Percentiles rank a stretch among this genome's conserved stretches.
Evolutionary conservation across 2,113 vertebrate genomes (phyloP).

Genomic region (Callipepla squamata): DNA sequence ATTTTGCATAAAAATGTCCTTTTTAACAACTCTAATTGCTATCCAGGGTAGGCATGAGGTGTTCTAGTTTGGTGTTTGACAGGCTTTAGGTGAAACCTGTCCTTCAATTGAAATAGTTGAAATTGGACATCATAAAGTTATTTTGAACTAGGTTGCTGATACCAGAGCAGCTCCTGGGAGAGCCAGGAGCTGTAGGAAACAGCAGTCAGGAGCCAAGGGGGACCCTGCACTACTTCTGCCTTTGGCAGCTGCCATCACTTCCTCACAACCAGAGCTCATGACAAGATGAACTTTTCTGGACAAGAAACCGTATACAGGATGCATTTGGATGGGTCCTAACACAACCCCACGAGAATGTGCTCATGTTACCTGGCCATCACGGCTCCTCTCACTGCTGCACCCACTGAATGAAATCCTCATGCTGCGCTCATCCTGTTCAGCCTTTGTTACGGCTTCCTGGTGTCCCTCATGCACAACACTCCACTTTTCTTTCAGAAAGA

Average conservation of each 20-base stretch:
- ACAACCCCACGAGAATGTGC: neutral
- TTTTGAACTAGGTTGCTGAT: neutral
- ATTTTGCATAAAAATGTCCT: neutral
- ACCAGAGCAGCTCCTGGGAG: neutral
- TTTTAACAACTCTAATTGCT: neutral
- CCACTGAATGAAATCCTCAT: neutral
- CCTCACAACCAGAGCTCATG: neutral
- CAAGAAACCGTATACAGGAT: neutral
- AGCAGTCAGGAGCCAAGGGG: neutral
- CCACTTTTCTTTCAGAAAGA: slow-evolving; percentile 29
- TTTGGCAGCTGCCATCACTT: fast-evolving
- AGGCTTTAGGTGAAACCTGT: neutral
- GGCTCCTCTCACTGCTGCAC: neutral
- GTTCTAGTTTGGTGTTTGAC: neutral
- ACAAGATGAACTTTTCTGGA: neutral
- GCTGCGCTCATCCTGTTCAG: neutral
- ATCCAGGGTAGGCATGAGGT: neutral
- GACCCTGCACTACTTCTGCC: neutral
- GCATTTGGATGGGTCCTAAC: neutral
- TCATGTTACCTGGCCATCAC: neutral
- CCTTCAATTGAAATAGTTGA: neutral
- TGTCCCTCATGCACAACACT: neutral
- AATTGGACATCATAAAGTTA: neutral
- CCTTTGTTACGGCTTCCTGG: neutral
- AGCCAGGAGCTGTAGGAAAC: neutral